Evolutionary conservation across 2,797 vertebrate genomes (phyloP).

Genomic region (Cirrhinus molitorella): DNA sequence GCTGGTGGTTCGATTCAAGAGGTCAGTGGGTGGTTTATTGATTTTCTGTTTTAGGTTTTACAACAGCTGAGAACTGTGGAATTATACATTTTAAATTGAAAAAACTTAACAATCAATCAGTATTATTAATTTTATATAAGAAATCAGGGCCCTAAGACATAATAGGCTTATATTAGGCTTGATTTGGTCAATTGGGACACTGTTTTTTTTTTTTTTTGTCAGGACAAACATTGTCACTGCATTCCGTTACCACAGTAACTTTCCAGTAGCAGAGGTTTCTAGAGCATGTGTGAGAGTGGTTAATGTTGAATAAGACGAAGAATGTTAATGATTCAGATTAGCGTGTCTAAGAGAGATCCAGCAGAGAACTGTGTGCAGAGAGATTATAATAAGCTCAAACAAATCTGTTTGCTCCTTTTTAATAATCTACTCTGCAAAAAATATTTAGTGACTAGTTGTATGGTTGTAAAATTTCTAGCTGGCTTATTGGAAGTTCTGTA

Average conservation of each 20-base stretch:
- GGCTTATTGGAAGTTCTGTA: no score
- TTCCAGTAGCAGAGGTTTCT: constrained; percentile 4
- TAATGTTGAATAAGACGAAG: constrained; percentile 66
- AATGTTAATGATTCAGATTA: constrained; percentile 84
- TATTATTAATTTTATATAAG: not conserved
- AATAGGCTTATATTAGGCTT: not conserved
- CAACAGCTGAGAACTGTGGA: not conserved
- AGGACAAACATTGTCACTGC: not conserved
- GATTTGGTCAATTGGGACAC: not conserved
- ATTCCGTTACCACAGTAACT: not conserved
- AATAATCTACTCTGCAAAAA: not conserved
- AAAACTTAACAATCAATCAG: not conserved
- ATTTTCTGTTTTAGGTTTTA: not conserved
- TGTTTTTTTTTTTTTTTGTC: not conserved
- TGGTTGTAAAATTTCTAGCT: no score
- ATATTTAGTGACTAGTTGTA: not conserved
- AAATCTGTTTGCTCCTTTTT: constrained; percentile 11
- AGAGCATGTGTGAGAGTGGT: not conserved
- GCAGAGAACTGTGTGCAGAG: constrained; percentile 70
- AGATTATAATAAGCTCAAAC: constrained; percentile 79
- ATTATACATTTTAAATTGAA: not conserved
- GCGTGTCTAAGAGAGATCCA: constrained; percentile 64
- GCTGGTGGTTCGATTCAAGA: constrained; percentile 93
- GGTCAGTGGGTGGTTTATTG: constrained; percentile 76
- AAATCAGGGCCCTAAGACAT: not conserved